Percentiles rank a stretch among this genome's conserved stretches.
Evolutionary conservation across 2,113 vertebrate species (phyloP).

Genomic region (Trogon surrucura): DNA sequence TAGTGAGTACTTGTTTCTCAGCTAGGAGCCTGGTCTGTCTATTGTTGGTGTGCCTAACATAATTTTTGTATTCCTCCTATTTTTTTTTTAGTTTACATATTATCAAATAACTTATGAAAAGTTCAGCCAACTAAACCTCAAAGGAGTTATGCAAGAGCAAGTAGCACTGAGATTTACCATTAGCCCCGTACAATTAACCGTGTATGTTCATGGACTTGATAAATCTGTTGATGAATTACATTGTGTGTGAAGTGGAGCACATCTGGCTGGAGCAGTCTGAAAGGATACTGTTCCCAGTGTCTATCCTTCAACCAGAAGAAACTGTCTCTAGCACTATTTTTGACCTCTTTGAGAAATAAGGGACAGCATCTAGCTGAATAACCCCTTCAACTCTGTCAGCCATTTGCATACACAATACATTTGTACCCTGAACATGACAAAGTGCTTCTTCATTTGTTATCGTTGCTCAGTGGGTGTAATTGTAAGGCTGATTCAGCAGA

Average conservation of each 20-base stretch:
- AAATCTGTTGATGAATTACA: not conserved
- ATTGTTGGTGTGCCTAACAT: not conserved
- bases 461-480: not conserved
- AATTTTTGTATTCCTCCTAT: not conserved
- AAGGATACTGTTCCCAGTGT: not conserved
- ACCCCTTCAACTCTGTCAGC: not conserved
- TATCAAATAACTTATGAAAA: not conserved
- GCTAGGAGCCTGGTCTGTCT: not conserved
- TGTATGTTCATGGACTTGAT: not conserved
- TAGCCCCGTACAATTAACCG: not conserved
- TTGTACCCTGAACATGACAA: not conserved
- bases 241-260: not conserved
- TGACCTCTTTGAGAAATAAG: not conserved
- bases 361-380: not conserved
- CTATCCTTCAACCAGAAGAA: not conserved
- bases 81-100: not conserved
- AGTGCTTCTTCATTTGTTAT: not conserved
- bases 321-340: not conserved
- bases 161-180: not conserved
- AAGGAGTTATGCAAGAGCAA: not conserved
- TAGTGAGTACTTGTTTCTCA: not conserved
- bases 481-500: slow-evolving; percentile 24
- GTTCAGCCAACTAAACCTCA: slow-evolving; percentile 31
- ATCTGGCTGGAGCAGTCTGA: not conserved
- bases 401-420: not conserved